Evolutionary conservation across 92 coral and sea anemone genomes (phyloP).

Genomic region (Pocillopora meandrina): DNA sequence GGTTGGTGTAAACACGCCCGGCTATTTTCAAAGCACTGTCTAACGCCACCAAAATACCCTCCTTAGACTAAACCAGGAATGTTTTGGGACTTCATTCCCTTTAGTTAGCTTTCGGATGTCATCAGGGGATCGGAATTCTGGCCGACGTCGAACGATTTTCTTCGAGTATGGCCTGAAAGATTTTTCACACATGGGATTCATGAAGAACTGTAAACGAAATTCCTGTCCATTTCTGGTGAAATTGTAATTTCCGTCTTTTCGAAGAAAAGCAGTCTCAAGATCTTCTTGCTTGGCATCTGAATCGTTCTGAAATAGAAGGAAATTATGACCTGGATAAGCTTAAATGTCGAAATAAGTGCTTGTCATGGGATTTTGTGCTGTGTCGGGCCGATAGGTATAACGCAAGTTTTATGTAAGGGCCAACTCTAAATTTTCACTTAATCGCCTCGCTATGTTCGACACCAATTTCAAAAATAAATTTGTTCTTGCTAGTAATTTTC

Average conservation of each 20-base stretch:
- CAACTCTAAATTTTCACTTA: no score
- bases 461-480: no score
- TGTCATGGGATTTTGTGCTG: no score
- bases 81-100: neutral
- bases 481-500: no score
- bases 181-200: constrained; percentile 80
- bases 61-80: constrained; percentile 31
- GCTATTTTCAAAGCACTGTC: neutral
- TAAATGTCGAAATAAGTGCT: no score
- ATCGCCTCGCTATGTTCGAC: no score
- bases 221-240: constrained; percentile 56
- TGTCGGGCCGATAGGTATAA: no score
- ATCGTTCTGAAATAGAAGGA: constrained; percentile 25
- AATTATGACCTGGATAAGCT: no score
- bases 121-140: constrained; percentile 14
- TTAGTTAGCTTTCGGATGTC: constrained; percentile 5
- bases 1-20: no score
- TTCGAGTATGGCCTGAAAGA: constrained; percentile 59
- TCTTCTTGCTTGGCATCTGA: constrained; percentile 62
- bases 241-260: constrained; percentile 71
- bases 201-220: constrained; percentile 72
- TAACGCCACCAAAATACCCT: constrained; percentile 23
- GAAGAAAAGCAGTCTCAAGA: constrained; percentile 69
- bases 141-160: constrained; percentile 52
- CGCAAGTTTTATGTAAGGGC: no score